Base-by-base conservation (phyloP, 2,888 invertebrate genomes). In the Griposia aprilina region DNA sequence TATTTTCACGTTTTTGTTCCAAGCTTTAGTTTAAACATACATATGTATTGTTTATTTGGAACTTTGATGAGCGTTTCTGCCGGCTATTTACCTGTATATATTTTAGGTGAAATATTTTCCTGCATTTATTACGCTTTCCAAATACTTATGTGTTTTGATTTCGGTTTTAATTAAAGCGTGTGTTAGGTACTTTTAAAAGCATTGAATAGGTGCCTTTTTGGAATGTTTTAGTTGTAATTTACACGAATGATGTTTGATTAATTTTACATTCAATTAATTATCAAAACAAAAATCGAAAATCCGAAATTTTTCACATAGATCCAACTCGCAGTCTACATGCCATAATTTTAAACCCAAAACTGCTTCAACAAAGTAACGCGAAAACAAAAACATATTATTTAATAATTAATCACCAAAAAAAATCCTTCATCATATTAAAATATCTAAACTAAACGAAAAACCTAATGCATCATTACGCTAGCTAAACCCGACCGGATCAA, bases 401-500 rank as follows among this genome's bases (percentile, higher is more conserved):
- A 17, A 52, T 45, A 0, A 65, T 30, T 57, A 13, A 69, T 1
- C 13, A 26, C 0, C 15, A 1, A 59, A 60, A 59, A 41, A 48
- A n/a, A 8, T 30, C 15, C 30, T 52, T 13, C 13, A 50, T 48
- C 30, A 69, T 20, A 36, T 30, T 50, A 30, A 45, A 80, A 68
- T 66, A 60, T 20, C 26, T 50, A 74, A 83, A 74, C 70, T 73
- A 72, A 80, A 70, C 55, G 62, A 67, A 81, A 88, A 85, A 80
- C 79, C 76, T 85, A 89, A 88, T 89, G 83, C 90, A 89, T 89
- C 84, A 87, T 89, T 89, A 87, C 83, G 90, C 94, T 94, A 94
- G 91, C 94, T 90, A 92, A 93, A 91, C 88, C 91, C 81, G 90
- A 89, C 85, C 88, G 95, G 96, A 97, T 97, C 96, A 96, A 97